A percentile compares a stretch with the other conserved stretches of the same genome.
phyloP scores from a whole-genome alignment of 2,797 vertebrate species.

The Pseudochirops corinnae region DNA sequence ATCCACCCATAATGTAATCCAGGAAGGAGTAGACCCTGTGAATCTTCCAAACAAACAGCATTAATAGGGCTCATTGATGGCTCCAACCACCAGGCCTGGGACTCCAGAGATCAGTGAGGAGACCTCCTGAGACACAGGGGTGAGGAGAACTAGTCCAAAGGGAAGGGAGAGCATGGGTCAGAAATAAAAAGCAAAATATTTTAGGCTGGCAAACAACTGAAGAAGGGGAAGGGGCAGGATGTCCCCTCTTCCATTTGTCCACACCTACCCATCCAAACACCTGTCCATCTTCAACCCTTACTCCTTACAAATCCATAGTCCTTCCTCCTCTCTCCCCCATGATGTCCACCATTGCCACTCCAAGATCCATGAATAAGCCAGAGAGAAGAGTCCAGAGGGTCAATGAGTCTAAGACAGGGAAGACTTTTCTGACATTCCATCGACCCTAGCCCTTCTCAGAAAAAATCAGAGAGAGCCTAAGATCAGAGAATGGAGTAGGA shows the following conservation, averaged over 20 bases:
- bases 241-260: neutral
- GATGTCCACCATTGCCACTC: neutral
- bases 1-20: conserved; percentile 98
- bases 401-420: neutral
- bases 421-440: neutral
- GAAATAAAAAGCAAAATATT: neutral
- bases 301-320: neutral
- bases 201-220: neutral
- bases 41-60: conserved; percentile 85
- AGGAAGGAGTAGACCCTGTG: conserved; percentile 97
- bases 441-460: neutral
- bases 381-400: neutral
- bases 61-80: conserved; percentile 30
- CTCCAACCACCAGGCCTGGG: neutral
- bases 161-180: neutral
- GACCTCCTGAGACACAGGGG: neutral
- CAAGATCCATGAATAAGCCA: neutral
- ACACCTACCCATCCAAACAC: neutral
- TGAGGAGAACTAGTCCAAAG: neutral
- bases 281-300: neutral
- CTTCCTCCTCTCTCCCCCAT: neutral
- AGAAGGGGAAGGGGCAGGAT: neutral
- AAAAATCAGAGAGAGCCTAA: neutral
- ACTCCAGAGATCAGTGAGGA: neutral
- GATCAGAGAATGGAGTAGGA: neutral